Evolutionary conservation across 1,140 invertebrate species (phyloP).

Genomic region (Habropoda laboriosa): DNA sequence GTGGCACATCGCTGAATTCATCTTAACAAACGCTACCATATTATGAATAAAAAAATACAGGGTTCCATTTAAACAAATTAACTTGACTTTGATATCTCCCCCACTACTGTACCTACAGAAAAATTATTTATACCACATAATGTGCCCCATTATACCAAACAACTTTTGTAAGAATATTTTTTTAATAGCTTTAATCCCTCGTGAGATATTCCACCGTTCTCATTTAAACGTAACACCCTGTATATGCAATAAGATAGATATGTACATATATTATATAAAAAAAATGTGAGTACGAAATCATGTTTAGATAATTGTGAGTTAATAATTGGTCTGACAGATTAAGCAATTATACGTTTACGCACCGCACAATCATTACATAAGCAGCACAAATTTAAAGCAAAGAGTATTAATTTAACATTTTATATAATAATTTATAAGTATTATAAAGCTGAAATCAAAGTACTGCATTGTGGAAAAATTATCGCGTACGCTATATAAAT

Average conservation of each 20-base stretch:
- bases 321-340: constrained; percentile 39
- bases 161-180: too few species aligned
- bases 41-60: too few species aligned
- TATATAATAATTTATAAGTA: constrained; percentile 31
- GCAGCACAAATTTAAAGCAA: constrained; percentile 49
- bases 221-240: too few species aligned
- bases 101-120: too few species aligned
- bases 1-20: too few species aligned
- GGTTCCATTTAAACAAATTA: too few species aligned
- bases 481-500: constrained; percentile 8
- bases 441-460: constrained; percentile 7
- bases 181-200: too few species aligned
- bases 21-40: too few species aligned
- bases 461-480: constrained; percentile 1
- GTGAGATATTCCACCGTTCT: too few species aligned
- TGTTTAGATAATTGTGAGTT: constrained; percentile 50
- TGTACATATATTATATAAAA: constrained; percentile 43
- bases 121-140: too few species aligned
- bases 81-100: too few species aligned
- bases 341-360: constrained; percentile 43
- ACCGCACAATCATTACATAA: constrained; percentile 53
- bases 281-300: constrained; percentile 41
- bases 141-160: too few species aligned
- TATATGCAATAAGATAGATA: constrained; percentile 56
- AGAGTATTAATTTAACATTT: constrained; percentile 17